phyloP scores from a whole-genome alignment of 2,888 invertebrate species.

The Margaritifera margaritifera region DNA sequence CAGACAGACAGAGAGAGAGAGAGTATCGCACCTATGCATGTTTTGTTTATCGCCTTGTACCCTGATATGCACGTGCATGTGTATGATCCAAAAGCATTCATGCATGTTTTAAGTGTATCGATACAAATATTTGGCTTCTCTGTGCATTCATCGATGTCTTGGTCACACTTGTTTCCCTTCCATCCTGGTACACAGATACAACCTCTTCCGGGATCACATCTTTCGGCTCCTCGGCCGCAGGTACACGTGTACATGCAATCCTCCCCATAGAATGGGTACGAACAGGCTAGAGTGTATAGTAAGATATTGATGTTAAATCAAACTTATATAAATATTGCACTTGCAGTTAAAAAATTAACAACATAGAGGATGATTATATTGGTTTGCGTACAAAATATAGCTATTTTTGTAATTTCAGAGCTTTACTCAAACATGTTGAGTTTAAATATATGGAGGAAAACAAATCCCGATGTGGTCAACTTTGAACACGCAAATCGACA shows the following conservation, averaged over 20 bases:
- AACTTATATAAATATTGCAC: too few species aligned
- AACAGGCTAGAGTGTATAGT: constrained; percentile 16
- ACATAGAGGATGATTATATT: too few species aligned
- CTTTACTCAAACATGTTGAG: too few species aligned
- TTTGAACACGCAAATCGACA: too few species aligned
- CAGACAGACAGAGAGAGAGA: too few species aligned
- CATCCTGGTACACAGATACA: constrained; percentile 36
- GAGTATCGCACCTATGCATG: constrained; percentile 35
- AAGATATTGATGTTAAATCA: too few species aligned
- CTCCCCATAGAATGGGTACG: constrained; percentile 24
- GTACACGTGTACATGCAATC: constrained; percentile 24
- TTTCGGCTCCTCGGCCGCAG: constrained; percentile 24
- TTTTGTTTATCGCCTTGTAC: constrained; percentile 12
- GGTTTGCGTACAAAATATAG: too few species aligned
- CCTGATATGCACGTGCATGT: constrained; percentile 32
- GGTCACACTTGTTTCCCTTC: constrained; percentile 30
- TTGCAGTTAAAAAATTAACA: too few species aligned
- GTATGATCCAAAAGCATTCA: constrained; percentile 37
- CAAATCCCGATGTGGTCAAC: too few species aligned
- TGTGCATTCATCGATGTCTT: constrained; percentile 33
- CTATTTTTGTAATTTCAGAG: too few species aligned
- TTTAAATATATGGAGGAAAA: too few species aligned
- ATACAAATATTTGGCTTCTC: constrained; percentile 19
- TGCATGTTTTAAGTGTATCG: constrained; percentile 32
- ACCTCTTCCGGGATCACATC: constrained; percentile 31